A percentile compares a stretch with the other conserved stretches of the same genome.
phyloP scores from a whole-genome alignment of 2,888 invertebrate species.

The Ethmia dodecea region DNA sequence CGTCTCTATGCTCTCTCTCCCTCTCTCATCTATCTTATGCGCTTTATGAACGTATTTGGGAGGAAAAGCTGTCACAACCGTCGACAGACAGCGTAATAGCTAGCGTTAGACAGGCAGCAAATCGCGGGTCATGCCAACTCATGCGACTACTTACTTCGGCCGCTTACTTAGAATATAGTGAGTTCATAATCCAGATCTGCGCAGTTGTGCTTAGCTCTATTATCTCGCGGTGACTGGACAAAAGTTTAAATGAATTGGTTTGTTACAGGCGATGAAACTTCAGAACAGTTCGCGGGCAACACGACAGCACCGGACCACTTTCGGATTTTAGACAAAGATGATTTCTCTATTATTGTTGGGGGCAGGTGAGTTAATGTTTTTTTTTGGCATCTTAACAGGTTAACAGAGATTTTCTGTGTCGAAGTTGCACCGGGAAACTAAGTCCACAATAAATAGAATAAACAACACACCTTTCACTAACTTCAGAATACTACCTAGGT shows the following conservation, averaged over 20 bases:
- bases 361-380: slow-evolving; percentile 86
- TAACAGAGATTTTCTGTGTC: no score
- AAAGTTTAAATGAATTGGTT: slow-evolving; percentile 46
- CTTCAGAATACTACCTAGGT: no score
- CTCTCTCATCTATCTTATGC: no score
- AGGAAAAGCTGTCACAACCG: slow-evolving; percentile 14
- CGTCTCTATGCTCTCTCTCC: no score
- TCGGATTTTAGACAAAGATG: slow-evolving; percentile 91
- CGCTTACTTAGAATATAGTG: slow-evolving; percentile 14
- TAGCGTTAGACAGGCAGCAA: slow-evolving; percentile 19
- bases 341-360: slow-evolving; percentile 91
- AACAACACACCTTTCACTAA: no score
- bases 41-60: no score
- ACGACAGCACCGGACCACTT: slow-evolving; percentile 89
- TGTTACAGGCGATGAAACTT: slow-evolving; percentile 84
- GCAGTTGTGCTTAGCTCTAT: slow-evolving; percentile 19
- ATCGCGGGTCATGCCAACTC: slow-evolving; percentile 30
- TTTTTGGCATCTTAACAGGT: no score
- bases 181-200: slow-evolving; percentile 18
- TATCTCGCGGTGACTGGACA: slow-evolving; percentile 22
- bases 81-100: slow-evolving; percentile 21
- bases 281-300: slow-evolving; percentile 88
- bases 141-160: slow-evolving; percentile 21
- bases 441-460: no score
- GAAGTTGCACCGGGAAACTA: no score